Conservation (phyloP, 2,113 vertebrate genomes). For the Suricata suricatta region DNA sequence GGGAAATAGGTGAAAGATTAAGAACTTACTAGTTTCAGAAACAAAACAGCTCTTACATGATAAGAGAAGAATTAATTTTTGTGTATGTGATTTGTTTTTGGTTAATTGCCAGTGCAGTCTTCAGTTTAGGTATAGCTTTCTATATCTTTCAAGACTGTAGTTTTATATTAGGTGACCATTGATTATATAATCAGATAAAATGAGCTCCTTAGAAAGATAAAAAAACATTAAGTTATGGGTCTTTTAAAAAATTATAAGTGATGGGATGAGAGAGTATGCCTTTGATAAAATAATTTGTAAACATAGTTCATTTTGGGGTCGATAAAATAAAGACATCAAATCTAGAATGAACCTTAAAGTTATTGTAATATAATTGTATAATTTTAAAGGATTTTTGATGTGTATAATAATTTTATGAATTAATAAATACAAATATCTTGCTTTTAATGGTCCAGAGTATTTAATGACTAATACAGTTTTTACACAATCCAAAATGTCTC, state of each 20-base stretch:
- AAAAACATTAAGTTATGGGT: background rate
- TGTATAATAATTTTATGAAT: background rate
- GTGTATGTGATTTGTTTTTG: background rate
- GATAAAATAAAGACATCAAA: constrained; percentile 31
- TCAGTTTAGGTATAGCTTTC: background rate
- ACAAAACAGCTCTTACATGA: background rate
- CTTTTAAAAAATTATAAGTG: background rate
- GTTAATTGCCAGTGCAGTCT: background rate
- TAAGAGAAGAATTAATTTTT: background rate
- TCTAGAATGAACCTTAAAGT: constrained; percentile 13
- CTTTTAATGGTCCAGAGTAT: background rate
- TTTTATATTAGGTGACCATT: background rate
- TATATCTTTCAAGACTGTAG: background rate
- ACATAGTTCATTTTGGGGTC: background rate
- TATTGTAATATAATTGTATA: background rate
- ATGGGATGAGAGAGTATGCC: background rate
- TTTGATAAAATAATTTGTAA: background rate
- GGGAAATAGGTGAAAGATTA: background rate
- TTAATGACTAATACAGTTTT: background rate
- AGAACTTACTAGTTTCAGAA: background rate
- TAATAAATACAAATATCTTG: background rate
- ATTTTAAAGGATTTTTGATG: background rate
- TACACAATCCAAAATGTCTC: background rate
- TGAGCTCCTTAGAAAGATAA: background rate
- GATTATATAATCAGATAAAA: background rate